Conservation (phyloP, 2,113 vertebrate genomes). For the Syngnathoides biaculeatus region DNA sequence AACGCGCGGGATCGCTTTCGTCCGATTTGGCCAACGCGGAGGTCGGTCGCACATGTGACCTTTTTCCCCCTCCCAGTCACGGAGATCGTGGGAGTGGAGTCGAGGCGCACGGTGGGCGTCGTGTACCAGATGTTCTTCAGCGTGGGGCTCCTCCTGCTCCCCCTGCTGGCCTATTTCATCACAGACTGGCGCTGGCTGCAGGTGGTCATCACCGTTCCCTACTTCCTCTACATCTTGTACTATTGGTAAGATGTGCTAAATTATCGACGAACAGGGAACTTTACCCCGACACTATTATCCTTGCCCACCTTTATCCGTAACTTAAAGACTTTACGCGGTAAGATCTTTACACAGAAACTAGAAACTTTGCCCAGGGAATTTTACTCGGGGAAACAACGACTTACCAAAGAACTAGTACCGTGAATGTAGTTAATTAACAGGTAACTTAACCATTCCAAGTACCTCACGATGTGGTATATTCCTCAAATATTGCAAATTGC, state of each 20-base stretch:
- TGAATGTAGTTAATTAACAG: too few species aligned
- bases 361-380: too few species aligned
- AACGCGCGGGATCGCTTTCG: too few species aligned
- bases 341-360: too few species aligned
- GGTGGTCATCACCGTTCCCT: constrained; percentile 84
- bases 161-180: constrained; percentile 88
- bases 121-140: constrained; percentile 93
- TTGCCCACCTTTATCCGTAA: too few species aligned
- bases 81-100: constrained; percentile 89
- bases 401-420: too few species aligned
- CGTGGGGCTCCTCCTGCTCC: constrained; percentile 85
- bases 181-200: constrained; percentile 89
- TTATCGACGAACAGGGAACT: neutral
- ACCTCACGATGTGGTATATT: too few species aligned
- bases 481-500: neutral
- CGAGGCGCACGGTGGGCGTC: constrained; percentile 84
- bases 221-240: constrained; percentile 87
- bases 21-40: too few species aligned
- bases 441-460: too few species aligned
- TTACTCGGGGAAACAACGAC: too few species aligned
- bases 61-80: constrained; percentile 74
- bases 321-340: too few species aligned
- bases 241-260: constrained; percentile 80
- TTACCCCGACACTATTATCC: neutral
- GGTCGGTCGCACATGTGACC: neutral